These are phyloP conservation scores for Thunnus thynnus DNA, from an alignment of 2,113 vertebrate genomes.

Conservation along the genomic window DNA sequence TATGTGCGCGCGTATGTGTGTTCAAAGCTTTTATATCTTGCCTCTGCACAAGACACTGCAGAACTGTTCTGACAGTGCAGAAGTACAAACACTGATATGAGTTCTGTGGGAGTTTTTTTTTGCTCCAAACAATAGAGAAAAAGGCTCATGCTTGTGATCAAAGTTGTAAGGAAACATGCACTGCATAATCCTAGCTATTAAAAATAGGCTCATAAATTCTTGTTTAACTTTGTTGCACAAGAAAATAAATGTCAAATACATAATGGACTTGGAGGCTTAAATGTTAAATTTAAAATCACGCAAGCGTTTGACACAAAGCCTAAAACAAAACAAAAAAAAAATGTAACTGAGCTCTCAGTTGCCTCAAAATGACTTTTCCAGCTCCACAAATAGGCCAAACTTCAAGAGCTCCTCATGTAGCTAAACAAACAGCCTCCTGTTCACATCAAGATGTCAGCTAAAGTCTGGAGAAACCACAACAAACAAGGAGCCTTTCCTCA, in stretches of 20 bases:
- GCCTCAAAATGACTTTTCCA: slow-evolving; percentile 41
- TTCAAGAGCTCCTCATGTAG: slow-evolving; percentile 50
- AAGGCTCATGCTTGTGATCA: slow-evolving; percentile 59
- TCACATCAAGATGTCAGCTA: slow-evolving; percentile 47
- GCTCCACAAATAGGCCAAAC: slow-evolving; percentile 61
- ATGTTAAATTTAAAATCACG: slow-evolving; percentile 61
- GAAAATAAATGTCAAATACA: slow-evolving; percentile 56
- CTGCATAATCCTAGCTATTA: slow-evolving; percentile 55
- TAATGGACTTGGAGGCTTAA: slow-evolving; percentile 44
- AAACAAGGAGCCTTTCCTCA: slow-evolving; percentile 45
- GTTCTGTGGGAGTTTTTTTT: slow-evolving; percentile 60
- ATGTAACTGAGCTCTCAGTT: slow-evolving; percentile 16
- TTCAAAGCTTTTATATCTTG: slow-evolving; percentile 63
- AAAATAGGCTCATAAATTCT: slow-evolving; percentile 55
- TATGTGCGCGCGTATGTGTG: slow-evolving; percentile 26
- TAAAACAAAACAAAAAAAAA: slow-evolving; percentile 39
- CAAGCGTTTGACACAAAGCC: slow-evolving; percentile 44
- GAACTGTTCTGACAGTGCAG: slow-evolving; percentile 69
- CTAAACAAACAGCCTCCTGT: slow-evolving; percentile 56
- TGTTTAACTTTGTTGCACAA: slow-evolving; percentile 44
- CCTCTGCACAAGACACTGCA: slow-evolving; percentile 47
- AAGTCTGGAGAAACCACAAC: slow-evolving; percentile 46
- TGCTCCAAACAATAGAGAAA: slow-evolving; percentile 60
- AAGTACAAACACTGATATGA: slow-evolving; percentile 62
- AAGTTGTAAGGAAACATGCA: slow-evolving; percentile 56